Conservation (phyloP, 2,113 vertebrate species). For the Zosterops lateralis region DNA sequence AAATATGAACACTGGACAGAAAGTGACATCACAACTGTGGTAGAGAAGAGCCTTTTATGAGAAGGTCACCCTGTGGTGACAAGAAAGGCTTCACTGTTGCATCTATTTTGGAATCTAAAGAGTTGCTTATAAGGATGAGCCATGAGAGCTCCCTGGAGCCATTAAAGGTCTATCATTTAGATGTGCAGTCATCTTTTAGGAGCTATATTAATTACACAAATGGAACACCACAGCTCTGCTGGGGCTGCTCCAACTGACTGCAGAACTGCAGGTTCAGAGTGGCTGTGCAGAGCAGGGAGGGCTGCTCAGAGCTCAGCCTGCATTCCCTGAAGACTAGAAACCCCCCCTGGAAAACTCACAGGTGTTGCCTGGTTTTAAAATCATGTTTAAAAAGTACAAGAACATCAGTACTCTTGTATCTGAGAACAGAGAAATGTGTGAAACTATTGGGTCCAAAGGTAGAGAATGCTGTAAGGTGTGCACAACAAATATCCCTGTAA, state of each 20-base stretch:
- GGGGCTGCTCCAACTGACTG: conserved; percentile 37
- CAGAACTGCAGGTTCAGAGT: background rate
- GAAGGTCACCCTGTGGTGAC: conserved; percentile 33
- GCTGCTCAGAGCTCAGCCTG: rapidly evolving
- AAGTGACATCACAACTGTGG: conserved; percentile 25
- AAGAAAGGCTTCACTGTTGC: background rate
- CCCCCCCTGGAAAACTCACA: background rate
- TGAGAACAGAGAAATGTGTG: background rate
- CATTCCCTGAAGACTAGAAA: rapidly evolving
- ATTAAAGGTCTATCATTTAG: background rate
- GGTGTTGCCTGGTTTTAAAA: background rate
- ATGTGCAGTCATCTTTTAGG: conserved; percentile 29
- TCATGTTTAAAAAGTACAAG: rapidly evolving
- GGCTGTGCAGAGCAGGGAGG: background rate
- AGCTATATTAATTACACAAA: conserved; percentile 66
- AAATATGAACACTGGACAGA: conserved; percentile 27
- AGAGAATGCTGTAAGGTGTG: background rate
- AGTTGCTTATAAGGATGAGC: background rate
- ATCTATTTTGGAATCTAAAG: conserved; percentile 2
- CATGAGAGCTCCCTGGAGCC: conserved; percentile 2
- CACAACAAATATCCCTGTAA: background rate
- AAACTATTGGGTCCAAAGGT: background rate
- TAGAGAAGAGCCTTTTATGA: background rate
- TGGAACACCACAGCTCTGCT: conserved; percentile 40
- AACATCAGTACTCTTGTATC: background rate